Conservation (phyloP, 2,113 vertebrate genomes). For the Indri indri region DNA sequence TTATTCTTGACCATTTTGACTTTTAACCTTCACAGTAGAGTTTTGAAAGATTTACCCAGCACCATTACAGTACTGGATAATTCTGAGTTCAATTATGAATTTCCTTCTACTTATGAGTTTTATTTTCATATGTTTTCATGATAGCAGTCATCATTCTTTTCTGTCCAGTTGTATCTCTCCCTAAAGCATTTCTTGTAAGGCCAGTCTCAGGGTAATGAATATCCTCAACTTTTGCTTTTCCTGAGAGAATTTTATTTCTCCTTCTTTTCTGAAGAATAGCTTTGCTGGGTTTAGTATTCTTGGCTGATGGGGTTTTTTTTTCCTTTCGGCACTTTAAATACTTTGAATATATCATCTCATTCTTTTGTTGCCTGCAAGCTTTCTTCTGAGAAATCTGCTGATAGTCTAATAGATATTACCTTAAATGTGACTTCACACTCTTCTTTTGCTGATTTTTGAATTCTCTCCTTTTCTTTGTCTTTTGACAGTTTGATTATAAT, state of each 20-base stretch:
- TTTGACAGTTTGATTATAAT: not conserved
- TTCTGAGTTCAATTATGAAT: not conserved
- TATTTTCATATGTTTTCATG: not conserved
- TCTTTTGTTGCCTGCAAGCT: not conserved
- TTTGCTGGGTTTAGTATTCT: not conserved
- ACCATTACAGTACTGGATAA: too few species aligned
- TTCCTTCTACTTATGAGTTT: not conserved
- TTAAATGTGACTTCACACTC: not conserved
- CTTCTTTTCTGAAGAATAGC: not conserved
- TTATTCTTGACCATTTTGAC: not conserved
- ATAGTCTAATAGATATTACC: not conserved
- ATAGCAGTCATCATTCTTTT: not conserved
- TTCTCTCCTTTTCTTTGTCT: not conserved
- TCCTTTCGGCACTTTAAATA: not conserved
- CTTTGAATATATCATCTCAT: not conserved
- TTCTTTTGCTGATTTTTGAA: not conserved
- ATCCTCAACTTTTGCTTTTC: not conserved
- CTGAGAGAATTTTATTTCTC: not conserved
- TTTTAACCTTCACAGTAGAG: not conserved
- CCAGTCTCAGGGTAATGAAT: not conserved
- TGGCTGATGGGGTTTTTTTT: not conserved
- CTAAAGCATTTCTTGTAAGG: not conserved
- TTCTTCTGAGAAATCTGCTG: not conserved
- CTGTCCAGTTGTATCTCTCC: not conserved
- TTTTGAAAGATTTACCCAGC: not conserved